Percentiles rank a stretch among this genome's conserved stretches.
Conservation (phyloP, 2,888 invertebrate species). For the Leptopilina myrica region DNA sequence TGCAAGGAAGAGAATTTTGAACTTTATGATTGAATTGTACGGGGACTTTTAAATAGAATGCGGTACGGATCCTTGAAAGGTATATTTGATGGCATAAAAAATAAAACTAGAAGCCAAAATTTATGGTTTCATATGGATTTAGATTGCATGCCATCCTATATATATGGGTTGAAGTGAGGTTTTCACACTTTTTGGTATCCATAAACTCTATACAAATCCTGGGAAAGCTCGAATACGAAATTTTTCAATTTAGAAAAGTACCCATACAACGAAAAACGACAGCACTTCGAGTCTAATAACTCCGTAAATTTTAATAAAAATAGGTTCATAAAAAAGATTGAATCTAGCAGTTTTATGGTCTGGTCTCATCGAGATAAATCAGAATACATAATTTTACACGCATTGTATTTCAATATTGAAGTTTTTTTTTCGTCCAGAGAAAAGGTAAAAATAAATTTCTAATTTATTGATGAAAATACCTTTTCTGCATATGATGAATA, state of each 20-base stretch:
- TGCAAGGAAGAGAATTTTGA: too few species aligned
- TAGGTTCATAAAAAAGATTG: not conserved
- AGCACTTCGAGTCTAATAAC: not conserved
- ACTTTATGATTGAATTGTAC: too few species aligned
- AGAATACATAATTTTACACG: not conserved
- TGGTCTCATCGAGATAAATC: not conserved
- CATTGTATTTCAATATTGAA: too few species aligned
- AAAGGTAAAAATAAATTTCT: not conserved
- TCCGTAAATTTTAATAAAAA: not conserved
- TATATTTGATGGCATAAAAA: not conserved
- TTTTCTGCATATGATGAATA: constrained; percentile 75
- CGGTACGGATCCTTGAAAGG: not conserved
- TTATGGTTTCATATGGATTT: not conserved
- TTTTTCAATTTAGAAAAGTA: constrained; percentile 20
- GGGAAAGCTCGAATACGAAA: constrained; percentile 25
- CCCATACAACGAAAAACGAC: not conserved
- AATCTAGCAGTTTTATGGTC: not conserved
- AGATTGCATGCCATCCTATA: not conserved
- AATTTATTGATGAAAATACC: constrained; percentile 60
- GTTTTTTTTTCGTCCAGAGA: too few species aligned
- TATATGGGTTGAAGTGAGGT: not conserved
- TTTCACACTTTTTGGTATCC: constrained; percentile 24
- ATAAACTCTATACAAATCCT: constrained; percentile 13
- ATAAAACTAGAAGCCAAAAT: not conserved
- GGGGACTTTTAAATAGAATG: not conserved